phyloP scores from a whole-genome alignment of 1,140 invertebrate species.

The Eumaeus atala region DNA sequence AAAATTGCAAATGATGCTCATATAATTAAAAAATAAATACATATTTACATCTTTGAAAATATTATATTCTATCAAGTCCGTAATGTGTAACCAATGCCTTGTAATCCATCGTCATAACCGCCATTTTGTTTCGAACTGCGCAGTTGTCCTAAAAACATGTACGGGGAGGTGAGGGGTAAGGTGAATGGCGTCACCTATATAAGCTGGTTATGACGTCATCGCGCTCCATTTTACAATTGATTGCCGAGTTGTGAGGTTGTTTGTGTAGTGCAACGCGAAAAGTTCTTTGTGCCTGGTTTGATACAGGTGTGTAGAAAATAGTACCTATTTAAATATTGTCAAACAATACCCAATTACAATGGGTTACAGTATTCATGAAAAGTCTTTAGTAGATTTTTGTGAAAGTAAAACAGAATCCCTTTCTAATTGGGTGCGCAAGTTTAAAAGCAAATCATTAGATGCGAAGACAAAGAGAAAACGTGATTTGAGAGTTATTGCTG shows the following conservation, averaged over 20 bases:
- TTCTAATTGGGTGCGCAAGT: constrained; percentile 65
- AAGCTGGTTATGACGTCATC: constrained; percentile 50
- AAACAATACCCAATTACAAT: constrained; percentile 43
- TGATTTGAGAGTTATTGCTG: constrained; percentile 64
- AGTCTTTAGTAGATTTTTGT: constrained; percentile 65
- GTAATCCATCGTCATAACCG: constrained; percentile 25
- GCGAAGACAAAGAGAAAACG: constrained; percentile 67
- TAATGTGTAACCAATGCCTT: neutral
- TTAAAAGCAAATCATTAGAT: constrained; percentile 64
- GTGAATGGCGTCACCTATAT: constrained; percentile 41
- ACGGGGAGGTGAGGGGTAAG: neutral
- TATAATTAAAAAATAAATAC: too few relatives aligned
- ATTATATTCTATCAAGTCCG: too few relatives aligned
- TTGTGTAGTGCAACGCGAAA: constrained; percentile 49
- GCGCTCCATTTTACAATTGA: constrained; percentile 34
- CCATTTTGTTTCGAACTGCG: constrained; percentile 62
- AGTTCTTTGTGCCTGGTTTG: constrained; percentile 52
- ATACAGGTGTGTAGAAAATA: constrained; percentile 68
- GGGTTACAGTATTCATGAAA: constrained; percentile 63
- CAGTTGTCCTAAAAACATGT: constrained; percentile 30
- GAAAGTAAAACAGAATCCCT: constrained; percentile 69
- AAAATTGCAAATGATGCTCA: too few relatives aligned
- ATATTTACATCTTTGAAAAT: too few relatives aligned
- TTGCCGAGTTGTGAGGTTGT: constrained; percentile 44
- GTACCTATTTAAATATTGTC: constrained; percentile 43